phyloP scores from a whole-genome alignment of 2,113 vertebrate genomes.

The Rafetus swinhoei region DNA sequence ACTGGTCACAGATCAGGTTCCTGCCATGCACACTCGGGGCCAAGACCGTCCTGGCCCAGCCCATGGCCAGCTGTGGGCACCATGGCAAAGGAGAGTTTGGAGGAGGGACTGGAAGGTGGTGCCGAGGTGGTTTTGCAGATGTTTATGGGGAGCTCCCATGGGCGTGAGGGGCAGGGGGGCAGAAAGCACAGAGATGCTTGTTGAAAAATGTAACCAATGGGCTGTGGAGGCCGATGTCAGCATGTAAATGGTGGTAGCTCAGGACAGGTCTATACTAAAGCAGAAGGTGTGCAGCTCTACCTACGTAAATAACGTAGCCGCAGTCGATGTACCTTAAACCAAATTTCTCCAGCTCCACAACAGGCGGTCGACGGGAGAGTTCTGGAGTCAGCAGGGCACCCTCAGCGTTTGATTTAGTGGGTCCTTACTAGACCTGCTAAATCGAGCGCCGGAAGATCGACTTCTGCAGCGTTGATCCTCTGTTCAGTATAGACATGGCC shows the following conservation, averaged over 20 bases:
- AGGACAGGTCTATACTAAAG: background rate
- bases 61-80: background rate
- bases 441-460: too few species aligned
- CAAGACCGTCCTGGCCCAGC: background rate
- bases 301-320: too few species aligned
- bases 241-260: background rate
- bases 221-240: background rate
- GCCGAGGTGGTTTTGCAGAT: background rate
- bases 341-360: too few species aligned
- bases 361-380: too few species aligned
- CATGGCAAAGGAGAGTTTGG: background rate
- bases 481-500: too few species aligned
- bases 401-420: too few species aligned
- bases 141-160: background rate
- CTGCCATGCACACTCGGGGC: too few species aligned
- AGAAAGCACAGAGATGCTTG: background rate
- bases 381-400: too few species aligned
- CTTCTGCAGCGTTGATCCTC: too few species aligned
- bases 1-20: background rate
- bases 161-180: background rate
- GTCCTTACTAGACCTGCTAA: too few species aligned
- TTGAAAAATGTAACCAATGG: background rate
- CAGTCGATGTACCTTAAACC: too few species aligned
- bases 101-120: background rate
- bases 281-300: too few species aligned